Base-by-base conservation (phyloP, 2,888 invertebrate genomes). In the Eucera pruinosa region DNA sequence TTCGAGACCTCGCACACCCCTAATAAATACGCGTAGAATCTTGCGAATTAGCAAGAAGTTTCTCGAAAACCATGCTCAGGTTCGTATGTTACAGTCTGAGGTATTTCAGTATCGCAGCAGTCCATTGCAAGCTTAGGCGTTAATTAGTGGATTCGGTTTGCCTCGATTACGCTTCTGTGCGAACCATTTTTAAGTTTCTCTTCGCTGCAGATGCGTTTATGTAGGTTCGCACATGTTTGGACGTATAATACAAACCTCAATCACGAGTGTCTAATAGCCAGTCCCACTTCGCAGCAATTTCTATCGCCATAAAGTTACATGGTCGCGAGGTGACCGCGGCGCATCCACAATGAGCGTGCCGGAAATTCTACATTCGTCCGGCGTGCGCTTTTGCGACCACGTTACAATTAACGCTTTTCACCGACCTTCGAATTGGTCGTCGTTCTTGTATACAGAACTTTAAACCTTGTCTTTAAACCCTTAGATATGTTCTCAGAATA, bases 311-410 rank as follows among this genome's bases (percentile, higher is more conserved):
- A 68, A 69, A 61, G 79, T 68, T 45, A 76, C 73, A 69, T 71
- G 58, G 30, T 41, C 25, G 11, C 15, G 20, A 67, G 47, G 68
- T 55, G 65, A 36, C 55, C 66, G 61, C 52, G 64, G 11, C 50
- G 83, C 83, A 81, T 78, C 64, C 41, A 36, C 61, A 78, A 85
- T 78, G 73, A 82, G 58, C 55, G 43, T n/a, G 41, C 45, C 80
- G 71, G 66, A 54, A 50, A 68, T 73, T 73, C 54, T 74, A 81
- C 65, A 68, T 83, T 78, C 74, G 58, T 50, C 23, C 58, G 18
- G 58, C 83, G 71, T 81, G 65, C 65, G 33, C 69, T 54, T 74
- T 68, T 68, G 60, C 67, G 57, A 39, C 20, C 61, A 65, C 54
- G 77, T 65, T 60, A 69, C 66, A 36, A 66, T 73, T 65, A 61